These are phyloP conservation scores for Ceratosolen fusciceps DNA, from an alignment of 1,140 invertebrate species.

Conservation along the genomic window DNA sequence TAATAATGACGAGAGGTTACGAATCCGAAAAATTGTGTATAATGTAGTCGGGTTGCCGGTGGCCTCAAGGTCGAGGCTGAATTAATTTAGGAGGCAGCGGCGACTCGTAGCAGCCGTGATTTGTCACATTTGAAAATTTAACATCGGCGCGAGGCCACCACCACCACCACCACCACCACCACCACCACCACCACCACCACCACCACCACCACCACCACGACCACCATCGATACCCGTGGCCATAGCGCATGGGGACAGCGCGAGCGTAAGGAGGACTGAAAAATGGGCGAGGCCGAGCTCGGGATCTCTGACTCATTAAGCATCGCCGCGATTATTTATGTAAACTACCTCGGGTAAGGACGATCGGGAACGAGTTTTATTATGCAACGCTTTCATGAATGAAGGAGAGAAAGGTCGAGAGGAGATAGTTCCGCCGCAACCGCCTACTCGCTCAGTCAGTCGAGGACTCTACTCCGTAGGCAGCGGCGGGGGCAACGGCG, in stretches of 20 bases:
- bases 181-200: too few species aligned
- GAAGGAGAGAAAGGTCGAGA: not conserved
- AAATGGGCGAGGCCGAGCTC: slow-evolving; percentile 12
- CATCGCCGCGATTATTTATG: slow-evolving; percentile 24
- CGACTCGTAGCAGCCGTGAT: not conserved
- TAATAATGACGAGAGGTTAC: too few species aligned
- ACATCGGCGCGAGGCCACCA: not conserved
- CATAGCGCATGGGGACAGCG: not conserved
- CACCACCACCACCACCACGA: too few species aligned
- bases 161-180: too few species aligned
- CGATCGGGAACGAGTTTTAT: not conserved
- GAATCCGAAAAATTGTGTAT: too few species aligned
- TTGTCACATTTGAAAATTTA: slow-evolving; percentile 19
- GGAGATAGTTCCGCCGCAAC: not conserved
- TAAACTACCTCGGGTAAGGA: not conserved
- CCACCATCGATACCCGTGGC: too few species aligned
- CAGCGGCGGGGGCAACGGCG: too few species aligned
- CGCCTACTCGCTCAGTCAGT: slow-evolving; percentile 2
- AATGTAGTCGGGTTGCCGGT: too few species aligned
- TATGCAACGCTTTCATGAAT: slow-evolving; percentile 16
- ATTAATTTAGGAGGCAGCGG: slow-evolving; percentile 4
- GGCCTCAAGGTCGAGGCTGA: not conserved
- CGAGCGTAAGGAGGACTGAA: not conserved
- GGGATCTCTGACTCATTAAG: slow-evolving; percentile 24
- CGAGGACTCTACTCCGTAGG: not conserved